Evolutionary conservation across 2,797 vertebrate species (phyloP).

Genomic region (Silurus lanzhouensis): DNA sequence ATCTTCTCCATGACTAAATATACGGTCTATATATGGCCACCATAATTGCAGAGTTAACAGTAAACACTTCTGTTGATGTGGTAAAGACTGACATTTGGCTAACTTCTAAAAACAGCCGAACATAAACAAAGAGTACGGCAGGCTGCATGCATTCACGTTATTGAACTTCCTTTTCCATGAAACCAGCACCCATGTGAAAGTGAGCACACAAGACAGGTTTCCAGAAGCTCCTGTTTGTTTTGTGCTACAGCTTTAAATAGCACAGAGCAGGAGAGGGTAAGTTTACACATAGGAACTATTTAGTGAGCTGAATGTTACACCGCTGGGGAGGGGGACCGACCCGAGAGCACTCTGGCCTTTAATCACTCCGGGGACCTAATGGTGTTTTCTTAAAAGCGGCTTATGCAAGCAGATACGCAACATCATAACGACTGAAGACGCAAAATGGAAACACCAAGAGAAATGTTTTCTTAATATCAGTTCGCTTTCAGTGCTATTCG

Average conservation of each 20-base stretch:
- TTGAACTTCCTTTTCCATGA: neutral
- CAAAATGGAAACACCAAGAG: neutral
- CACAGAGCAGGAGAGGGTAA: constrained; percentile 23
- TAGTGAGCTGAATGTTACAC: constrained; percentile 34
- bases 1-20: no score
- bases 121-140: neutral
- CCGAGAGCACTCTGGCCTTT: constrained; percentile 31
- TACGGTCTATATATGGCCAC: neutral
- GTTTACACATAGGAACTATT: constrained; percentile 49
- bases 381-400: neutral
- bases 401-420: constrained; percentile 21
- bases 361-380: constrained; percentile 3
- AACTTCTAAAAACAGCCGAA: neutral
- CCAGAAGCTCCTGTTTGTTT: neutral
- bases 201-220: neutral
- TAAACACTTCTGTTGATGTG: neutral
- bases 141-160: neutral
- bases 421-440: neutral
- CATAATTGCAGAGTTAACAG: neutral
- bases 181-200: neutral
- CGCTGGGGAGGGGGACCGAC: constrained; percentile 24
- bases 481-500: neutral
- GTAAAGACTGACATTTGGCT: neutral
- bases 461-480: neutral
- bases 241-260: constrained; percentile 55